These are phyloP conservation scores for Entomobrya multifasciata DNA, from an alignment of 2,888 invertebrate species.

Conservation along the genomic window DNA sequence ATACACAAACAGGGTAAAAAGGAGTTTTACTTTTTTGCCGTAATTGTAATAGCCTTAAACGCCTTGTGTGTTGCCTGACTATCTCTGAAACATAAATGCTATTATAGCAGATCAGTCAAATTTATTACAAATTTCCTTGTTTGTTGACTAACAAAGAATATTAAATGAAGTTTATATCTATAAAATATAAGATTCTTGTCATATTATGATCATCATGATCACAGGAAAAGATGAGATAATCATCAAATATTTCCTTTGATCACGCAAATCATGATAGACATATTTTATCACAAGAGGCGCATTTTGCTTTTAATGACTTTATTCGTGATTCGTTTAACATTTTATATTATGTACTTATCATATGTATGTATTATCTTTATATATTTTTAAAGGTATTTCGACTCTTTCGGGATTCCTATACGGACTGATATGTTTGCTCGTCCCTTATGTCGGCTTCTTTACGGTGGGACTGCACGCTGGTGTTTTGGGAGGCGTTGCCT, in stretches of 20 bases:
- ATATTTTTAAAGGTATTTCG: constrained; percentile 73
- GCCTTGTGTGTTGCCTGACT: not conserved
- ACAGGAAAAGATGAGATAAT: not conserved
- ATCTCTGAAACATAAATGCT: not conserved
- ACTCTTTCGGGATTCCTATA: constrained; percentile 86
- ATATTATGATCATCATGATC: too few species aligned
- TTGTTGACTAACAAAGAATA: too few species aligned
- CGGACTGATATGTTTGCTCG: constrained; percentile 90
- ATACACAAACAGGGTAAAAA: too few species aligned
- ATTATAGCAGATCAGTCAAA: not conserved
- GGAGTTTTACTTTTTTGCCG: too few species aligned
- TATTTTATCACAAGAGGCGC: constrained; percentile 8
- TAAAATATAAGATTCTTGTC: too few species aligned
- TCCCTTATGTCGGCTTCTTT: constrained; percentile 91
- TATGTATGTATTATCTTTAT: not conserved
- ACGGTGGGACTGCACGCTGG: constrained; percentile 91
- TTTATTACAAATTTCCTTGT: too few species aligned
- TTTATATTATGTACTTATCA: too few species aligned
- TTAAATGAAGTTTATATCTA: too few species aligned
- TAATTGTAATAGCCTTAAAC: constrained; percentile 9
- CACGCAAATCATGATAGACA: constrained; percentile 21
- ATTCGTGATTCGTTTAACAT: too few species aligned
- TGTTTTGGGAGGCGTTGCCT: constrained; percentile 85
- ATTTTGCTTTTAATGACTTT: constrained; percentile 19
- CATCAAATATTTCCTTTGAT: constrained; percentile 7